Conservation (phyloP, 2,888 invertebrate species). For the Ichneumoninae sp. region DNA sequence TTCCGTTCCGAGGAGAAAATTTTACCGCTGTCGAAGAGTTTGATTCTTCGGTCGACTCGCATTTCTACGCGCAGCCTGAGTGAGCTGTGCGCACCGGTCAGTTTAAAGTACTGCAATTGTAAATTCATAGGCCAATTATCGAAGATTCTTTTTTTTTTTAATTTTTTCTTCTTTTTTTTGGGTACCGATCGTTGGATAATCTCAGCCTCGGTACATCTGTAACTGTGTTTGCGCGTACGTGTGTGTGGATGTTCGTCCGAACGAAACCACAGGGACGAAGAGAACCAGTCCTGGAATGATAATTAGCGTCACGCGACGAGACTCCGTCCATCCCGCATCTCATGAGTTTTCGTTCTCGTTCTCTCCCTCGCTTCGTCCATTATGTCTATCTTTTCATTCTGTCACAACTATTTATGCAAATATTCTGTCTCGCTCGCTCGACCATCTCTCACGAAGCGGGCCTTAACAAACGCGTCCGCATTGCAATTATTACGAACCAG, state of each 20-base stretch:
- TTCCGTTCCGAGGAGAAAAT: background rate
- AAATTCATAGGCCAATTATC: constrained; percentile 60
- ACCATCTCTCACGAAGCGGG: background rate
- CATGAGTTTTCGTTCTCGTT: constrained; percentile 39
- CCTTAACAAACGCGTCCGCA: constrained; percentile 35
- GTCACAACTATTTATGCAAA: constrained; percentile 69
- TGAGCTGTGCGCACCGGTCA: constrained; percentile 50
- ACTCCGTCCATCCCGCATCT: constrained; percentile 62
- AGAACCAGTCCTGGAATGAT: constrained; percentile 68
- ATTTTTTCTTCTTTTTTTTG: constrained; percentile 22
- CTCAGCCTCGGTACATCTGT: constrained; percentile 59
- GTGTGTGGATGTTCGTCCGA: constrained; percentile 21
- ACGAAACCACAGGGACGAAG: constrained; percentile 39
- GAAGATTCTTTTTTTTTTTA: constrained; percentile 12
- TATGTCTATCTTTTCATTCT: constrained; percentile 40
- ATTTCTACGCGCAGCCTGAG: constrained; percentile 3
- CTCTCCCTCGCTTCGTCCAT: constrained; percentile 1
- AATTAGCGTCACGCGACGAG: constrained; percentile 73
- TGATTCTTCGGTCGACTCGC: background rate
- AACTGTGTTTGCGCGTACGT: constrained; percentile 55
- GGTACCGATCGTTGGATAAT: constrained; percentile 46
- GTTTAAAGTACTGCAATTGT: constrained; percentile 55
- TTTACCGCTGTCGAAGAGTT: background rate
- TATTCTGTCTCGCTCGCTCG: constrained; percentile 55
- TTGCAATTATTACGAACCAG: constrained; percentile 19